phyloP scores from a whole-genome alignment of 2,888 invertebrate species.

The Diachrysia chrysitis region DNA sequence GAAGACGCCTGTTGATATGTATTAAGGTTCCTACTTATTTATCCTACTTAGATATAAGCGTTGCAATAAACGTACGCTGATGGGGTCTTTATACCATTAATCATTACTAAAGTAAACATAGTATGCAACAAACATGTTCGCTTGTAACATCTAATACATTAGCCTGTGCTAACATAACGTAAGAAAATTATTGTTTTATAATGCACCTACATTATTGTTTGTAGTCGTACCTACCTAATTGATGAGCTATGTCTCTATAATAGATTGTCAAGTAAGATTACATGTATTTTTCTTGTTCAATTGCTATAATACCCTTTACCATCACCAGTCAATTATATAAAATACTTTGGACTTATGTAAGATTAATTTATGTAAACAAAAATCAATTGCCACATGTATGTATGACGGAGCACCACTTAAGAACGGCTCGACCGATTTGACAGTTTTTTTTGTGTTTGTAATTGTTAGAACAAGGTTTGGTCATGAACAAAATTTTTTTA shows the following conservation, averaged over 20 bases:
- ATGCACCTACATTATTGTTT: constrained; percentile 34
- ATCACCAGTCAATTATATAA: not conserved
- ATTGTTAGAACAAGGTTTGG: too few species aligned
- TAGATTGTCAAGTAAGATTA: constrained; percentile 43
- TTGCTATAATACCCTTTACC: not conserved
- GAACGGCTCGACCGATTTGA: too few species aligned
- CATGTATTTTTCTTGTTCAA: constrained; percentile 41
- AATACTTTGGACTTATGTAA: too few species aligned
- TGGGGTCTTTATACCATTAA: constrained; percentile 4
- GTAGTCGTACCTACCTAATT: constrained; percentile 47
- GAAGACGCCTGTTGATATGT: not conserved
- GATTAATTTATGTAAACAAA: too few species aligned
- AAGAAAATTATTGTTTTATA: constrained; percentile 60
- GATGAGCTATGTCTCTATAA: constrained; percentile 43
- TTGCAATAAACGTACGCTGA: not conserved
- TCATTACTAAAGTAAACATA: not conserved
- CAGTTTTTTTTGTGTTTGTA: too few species aligned
- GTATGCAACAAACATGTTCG: not conserved
- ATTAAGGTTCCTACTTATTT: not conserved
- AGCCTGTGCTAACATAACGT: constrained; percentile 27
- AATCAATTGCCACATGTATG: too few species aligned
- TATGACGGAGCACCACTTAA: too few species aligned
- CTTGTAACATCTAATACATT: constrained; percentile 10
- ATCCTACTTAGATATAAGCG: not conserved
- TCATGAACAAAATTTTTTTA: too few species aligned